phyloP scores from a whole-genome alignment of 2,888 invertebrate species.

The Branchipolynoe longqiensis region DNA sequence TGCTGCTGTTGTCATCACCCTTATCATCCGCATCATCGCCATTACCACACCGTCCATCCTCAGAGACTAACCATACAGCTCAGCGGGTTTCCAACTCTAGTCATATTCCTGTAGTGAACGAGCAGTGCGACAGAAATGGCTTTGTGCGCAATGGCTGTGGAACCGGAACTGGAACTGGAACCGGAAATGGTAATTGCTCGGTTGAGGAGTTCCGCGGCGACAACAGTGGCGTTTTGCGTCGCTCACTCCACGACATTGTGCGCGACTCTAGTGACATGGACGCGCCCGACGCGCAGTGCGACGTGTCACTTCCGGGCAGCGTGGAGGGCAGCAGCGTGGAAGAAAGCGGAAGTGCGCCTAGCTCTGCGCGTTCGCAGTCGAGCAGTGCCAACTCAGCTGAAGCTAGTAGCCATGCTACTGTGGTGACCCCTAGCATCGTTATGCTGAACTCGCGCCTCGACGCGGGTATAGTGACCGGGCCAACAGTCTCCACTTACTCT shows the following conservation, averaged over 20 bases:
- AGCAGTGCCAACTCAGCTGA: background rate
- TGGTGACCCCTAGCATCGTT: slow-evolving; percentile 35
- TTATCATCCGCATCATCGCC: background rate
- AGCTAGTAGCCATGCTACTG: background rate
- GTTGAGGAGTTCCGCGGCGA: background rate
- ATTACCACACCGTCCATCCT: background rate
- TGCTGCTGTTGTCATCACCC: background rate
- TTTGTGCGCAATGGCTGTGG: slow-evolving; percentile 16
- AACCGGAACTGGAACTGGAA: too few species aligned
- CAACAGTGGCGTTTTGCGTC: background rate
- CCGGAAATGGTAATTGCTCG: too few species aligned
- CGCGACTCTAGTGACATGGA: slow-evolving; percentile 1
- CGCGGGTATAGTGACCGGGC: background rate
- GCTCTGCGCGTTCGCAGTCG: background rate
- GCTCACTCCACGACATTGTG: background rate
- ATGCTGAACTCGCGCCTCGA: slow-evolving; percentile 16
- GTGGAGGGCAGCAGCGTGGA: slow-evolving; percentile 20
- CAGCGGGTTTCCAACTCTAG: slow-evolving; percentile 1
- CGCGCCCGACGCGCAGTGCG: background rate
- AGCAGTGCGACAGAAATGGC: background rate
- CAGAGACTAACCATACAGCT: background rate
- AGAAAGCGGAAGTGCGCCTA: background rate
- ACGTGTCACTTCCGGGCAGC: slow-evolving; percentile 7
- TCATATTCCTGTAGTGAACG: slow-evolving; percentile 1
- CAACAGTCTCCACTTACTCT: slow-evolving; percentile 13